Percentiles rank a stretch among this genome's conserved stretches.
phyloP scores from a whole-genome alignment of 1,140 invertebrate genomes.

The Papilio dardanus region DNA sequence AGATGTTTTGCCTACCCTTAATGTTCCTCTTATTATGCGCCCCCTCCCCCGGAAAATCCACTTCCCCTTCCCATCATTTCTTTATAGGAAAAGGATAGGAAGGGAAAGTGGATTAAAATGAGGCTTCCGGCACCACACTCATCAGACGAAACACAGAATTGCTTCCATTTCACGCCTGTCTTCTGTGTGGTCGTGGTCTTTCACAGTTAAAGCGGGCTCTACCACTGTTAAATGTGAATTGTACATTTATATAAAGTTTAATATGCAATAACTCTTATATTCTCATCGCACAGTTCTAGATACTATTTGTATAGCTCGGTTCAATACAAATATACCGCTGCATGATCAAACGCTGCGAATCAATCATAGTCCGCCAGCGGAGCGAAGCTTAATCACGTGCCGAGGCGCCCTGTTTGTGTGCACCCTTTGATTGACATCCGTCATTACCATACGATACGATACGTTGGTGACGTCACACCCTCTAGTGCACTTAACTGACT shows the following conservation, averaged over 20 bases:
- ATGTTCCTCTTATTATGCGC: too few relatives aligned
- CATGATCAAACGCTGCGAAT: slow-evolving; percentile 22
- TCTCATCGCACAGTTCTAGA: not conserved
- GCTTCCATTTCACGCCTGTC: too few relatives aligned
- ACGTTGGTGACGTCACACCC: slow-evolving; percentile 15
- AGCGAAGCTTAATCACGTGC: slow-evolving; percentile 27
- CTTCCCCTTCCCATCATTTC: too few relatives aligned
- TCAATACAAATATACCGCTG: slow-evolving; percentile 1
- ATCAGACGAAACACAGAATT: too few relatives aligned
- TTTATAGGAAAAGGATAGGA: too few relatives aligned
- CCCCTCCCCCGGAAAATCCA: too few relatives aligned
- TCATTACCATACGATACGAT: slow-evolving; percentile 23
- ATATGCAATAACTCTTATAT: not conserved
- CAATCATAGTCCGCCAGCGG: slow-evolving; percentile 11
- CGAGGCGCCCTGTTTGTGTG: slow-evolving; percentile 24
- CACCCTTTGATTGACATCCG: slow-evolving; percentile 24
- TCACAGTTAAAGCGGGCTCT: too few relatives aligned
- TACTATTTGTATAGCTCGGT: not conserved
- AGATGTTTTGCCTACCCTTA: too few relatives aligned
- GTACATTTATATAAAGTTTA: not conserved
- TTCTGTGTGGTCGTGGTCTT: too few relatives aligned
- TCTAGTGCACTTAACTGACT: slow-evolving; percentile 8
- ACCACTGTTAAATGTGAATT: too few relatives aligned
- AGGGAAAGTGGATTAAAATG: too few relatives aligned
- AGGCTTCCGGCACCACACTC: too few relatives aligned